Conservation (phyloP, 2,113 vertebrate genomes). For the Octodon degus region DNA sequence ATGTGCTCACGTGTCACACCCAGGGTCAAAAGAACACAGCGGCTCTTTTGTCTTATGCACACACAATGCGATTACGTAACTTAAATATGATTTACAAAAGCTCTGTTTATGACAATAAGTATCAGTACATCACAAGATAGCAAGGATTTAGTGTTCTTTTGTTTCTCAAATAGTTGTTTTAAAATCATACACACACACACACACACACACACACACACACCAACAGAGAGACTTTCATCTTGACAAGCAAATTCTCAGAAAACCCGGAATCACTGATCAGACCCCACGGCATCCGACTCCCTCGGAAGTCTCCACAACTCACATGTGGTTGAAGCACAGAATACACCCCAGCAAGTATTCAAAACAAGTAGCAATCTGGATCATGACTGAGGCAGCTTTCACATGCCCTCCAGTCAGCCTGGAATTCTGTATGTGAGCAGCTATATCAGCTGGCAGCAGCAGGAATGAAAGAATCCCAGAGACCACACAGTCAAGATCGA, state of each 20-base stretch:
- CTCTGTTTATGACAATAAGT: not conserved
- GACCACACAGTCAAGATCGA: not conserved
- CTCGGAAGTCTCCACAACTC: slow-evolving; percentile 20
- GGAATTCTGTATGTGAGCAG: fast-evolving
- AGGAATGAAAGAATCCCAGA: not conserved
- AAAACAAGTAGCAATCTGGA: not conserved
- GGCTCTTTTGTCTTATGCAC: not conserved
- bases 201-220: not conserved
- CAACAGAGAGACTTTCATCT: slow-evolving; percentile 19
- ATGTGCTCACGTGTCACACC: not conserved
- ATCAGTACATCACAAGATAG: not conserved
- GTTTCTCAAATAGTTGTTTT: not conserved
- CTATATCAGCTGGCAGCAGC: not conserved
- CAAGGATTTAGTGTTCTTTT: slow-evolving; percentile 3
- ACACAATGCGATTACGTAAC: not conserved
- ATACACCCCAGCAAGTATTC: not conserved
- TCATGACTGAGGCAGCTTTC: not conserved
- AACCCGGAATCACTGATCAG: not conserved
- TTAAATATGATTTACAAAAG: not conserved
- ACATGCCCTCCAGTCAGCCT: not conserved
- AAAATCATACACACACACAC: not conserved
- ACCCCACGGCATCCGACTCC: slow-evolving; percentile 24
- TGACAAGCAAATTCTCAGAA: slow-evolving; percentile 41
- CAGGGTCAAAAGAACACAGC: not conserved
- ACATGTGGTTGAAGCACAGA: slow-evolving; percentile 4